A percentile compares a stretch with the other conserved stretches of the same genome.
Evolutionary conservation across 2,797 vertebrate species (phyloP).

Genomic region (Phalloptychus januarius): DNA sequence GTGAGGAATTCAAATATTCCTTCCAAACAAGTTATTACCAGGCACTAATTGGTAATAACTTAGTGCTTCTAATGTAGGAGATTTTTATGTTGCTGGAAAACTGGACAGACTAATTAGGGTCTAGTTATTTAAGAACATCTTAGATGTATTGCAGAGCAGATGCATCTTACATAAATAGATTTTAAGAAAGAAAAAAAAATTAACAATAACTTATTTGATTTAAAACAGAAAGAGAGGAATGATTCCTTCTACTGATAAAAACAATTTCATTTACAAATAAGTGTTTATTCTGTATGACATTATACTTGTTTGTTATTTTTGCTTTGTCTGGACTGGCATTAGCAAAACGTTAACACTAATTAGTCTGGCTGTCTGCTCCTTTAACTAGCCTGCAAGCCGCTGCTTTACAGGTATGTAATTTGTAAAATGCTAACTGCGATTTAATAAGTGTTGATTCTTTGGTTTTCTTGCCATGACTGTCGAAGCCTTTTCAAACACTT

Average conservation of each 20-base stretch:
- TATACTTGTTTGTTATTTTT: background rate
- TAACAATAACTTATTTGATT: background rate
- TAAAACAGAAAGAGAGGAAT: background rate
- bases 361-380: background rate
- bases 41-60: background rate
- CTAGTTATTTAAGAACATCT: background rate
- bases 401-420: background rate
- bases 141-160: background rate
- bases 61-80: background rate
- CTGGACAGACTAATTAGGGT: background rate
- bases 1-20: too few species aligned
- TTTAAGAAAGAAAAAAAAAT: background rate
- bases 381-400: background rate
- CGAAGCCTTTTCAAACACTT: background rate
- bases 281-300: background rate
- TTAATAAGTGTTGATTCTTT: background rate
- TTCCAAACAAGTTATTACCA: background rate
- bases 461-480: background rate
- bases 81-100: conserved; percentile 6
- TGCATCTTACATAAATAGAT: background rate
- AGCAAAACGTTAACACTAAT: background rate
- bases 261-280: background rate
- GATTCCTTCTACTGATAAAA: too few species aligned
- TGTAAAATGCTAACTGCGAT: background rate
- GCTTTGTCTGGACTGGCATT: background rate